Evolutionary conservation across 2,888 invertebrate genomes (phyloP).

Genomic region (Lycia hirtaria): DNA sequence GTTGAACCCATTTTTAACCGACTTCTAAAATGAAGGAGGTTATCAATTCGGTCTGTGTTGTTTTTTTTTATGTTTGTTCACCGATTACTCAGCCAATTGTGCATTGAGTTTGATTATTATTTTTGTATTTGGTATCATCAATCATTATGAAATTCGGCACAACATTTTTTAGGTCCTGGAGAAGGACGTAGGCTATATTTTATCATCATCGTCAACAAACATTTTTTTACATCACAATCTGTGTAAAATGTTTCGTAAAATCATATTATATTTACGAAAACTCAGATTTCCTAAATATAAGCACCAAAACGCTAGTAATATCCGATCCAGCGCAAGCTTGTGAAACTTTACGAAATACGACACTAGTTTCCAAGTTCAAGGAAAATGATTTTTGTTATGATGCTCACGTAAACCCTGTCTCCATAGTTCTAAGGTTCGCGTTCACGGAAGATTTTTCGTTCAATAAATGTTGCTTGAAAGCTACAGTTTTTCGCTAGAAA

Average conservation of each 20-base stretch:
- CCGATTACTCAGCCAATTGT: no score
- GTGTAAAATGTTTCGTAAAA: no score
- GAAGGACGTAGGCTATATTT: no score
- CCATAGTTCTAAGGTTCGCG: neutral
- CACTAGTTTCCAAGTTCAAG: slow-evolving; percentile 15
- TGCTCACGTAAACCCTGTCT: neutral
- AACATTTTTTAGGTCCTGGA: no score
- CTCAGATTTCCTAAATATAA: neutral
- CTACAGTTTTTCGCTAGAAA: neutral
- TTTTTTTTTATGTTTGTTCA: no score
- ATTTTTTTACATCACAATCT: no score
- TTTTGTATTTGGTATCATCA: no score
- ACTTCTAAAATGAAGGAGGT: neutral
- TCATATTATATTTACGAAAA: neutral
- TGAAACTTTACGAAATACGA: slow-evolving; percentile 16
- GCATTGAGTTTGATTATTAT: no score
- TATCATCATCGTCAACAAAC: no score
- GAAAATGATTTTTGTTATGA: slow-evolving; percentile 10
- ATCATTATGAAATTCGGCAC: no score
- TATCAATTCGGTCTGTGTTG: no score
- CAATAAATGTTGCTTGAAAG: neutral
- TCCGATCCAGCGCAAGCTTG: neutral
- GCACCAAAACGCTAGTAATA: neutral
- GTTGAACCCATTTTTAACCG: neutral
- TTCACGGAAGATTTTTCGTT: slow-evolving; percentile 1